Base-by-base conservation (phyloP, 2,888 invertebrate genomes). In the Aphelenchoides bicaudatus region DNA sequence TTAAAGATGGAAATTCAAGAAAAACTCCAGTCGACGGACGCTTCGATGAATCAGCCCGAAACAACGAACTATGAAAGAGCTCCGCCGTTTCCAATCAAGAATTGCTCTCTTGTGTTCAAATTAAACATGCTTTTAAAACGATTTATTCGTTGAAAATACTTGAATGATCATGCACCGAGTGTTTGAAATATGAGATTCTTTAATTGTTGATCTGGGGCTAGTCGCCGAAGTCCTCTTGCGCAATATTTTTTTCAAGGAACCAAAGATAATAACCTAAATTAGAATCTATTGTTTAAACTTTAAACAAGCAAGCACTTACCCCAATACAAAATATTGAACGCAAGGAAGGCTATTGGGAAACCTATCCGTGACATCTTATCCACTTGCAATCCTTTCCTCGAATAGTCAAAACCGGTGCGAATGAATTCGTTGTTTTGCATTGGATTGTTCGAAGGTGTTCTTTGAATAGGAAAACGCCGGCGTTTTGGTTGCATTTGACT, bases 301-400 rank as follows among this genome's bases (percentile, higher is more conserved):
- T 21, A n/a, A 10, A 10, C 23, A 43, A 10, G 8, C 50, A 58
- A 23, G n/a, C 56, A 56, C 16, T 58, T 59, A 16, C 37, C 28
- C 58, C 58, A 58, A 25, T 58, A 58, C 23, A 39, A 27, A 19
- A 58, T 28, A 30, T 58, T 58, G 31, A 58, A 58, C 3, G 58
- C 23, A 19, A 58, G 13, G 48, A 58, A 58, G 13, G 19, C 60
- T 2, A 59, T 10, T 30, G 58, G 58, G 23, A 58, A 58, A 4
- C 43, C 16, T 2, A 58, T 29, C 25, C 58, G n/a, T 1, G 61
- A 61, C 21, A 28, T 31, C 25, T 58, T 56, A 48, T 58, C 58
- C 23, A 58, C 47, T 2, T 25, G 39, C 10, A 58, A 34, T 4
- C 46, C 58, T 25, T 58, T 58, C 3, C 58, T 1, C 4, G 58